A percentile compares a stretch with the other conserved stretches of the same genome.
Conservation (phyloP, 2,888 invertebrate species). For the Hyalella azteca region DNA sequence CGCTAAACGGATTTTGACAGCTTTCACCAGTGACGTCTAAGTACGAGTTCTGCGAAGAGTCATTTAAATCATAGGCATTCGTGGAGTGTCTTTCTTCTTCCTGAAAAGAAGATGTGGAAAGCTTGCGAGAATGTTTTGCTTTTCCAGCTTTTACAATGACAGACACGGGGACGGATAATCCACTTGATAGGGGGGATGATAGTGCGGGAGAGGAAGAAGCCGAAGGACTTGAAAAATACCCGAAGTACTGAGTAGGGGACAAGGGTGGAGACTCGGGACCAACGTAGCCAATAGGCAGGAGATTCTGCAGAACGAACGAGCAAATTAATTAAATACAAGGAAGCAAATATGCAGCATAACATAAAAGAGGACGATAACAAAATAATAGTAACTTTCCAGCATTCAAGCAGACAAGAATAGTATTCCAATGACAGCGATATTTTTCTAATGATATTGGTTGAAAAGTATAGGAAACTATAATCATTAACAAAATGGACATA, state of each 20-base stretch:
- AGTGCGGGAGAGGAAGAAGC: background rate
- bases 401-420: no score
- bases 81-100: background rate
- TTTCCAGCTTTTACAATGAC: slow-evolving; percentile 55
- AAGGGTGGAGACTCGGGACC: background rate
- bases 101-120: slow-evolving; percentile 22
- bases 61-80: background rate
- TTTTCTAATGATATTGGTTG: no score
- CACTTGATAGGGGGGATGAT: background rate
- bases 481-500: no score
- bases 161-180: slow-evolving; percentile 49
- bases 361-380: no score
- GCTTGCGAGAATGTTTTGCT: background rate
- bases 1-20: no score
- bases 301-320: background rate
- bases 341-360: no score
- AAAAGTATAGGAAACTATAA: no score
- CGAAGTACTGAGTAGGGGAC: background rate
- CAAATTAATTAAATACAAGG: no score
- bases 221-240: background rate
- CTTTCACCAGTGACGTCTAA: no score
- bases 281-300: background rate
- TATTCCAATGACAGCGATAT: no score
- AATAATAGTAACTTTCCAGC: no score
- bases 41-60: background rate